Conservation (phyloP, 2,888 invertebrate species). For the Chalcosyrphus nemorum region DNA sequence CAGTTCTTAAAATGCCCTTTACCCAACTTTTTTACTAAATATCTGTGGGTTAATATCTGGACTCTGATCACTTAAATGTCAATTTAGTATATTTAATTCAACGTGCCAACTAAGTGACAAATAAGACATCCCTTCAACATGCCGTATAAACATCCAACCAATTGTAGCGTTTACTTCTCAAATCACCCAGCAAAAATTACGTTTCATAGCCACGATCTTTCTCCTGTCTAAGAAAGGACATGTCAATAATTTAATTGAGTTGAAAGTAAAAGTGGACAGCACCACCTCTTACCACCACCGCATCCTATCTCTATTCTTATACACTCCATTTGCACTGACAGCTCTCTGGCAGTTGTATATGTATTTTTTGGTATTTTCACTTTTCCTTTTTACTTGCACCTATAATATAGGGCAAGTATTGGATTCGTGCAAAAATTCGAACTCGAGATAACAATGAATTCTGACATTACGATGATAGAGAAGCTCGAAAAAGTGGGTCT, state of each 20-base stretch:
- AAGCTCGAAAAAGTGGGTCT: no score
- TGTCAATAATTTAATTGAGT: conserved; percentile 18
- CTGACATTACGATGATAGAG: no score
- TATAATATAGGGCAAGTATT: no score
- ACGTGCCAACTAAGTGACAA: not conserved
- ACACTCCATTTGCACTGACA: conserved; percentile 29
- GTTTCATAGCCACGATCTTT: not conserved
- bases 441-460: no score
- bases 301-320: not conserved
- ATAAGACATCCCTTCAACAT: not conserved
- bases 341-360: conserved; percentile 1
- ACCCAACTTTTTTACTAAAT: no score
- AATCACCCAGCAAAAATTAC: not conserved
- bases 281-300: not conserved
- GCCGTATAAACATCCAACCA: not conserved
- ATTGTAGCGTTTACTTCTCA: not conserved
- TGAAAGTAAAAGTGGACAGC: conserved; percentile 24
- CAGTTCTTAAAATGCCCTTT: no score
- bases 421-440: no score
- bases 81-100: not conserved
- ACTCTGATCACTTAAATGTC: no score
- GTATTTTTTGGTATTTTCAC: not conserved
- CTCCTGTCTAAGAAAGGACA: not conserved
- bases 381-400: no score
- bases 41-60: no score